phyloP scores from a whole-genome alignment of 2,888 invertebrate species.

The Teleogryllus oceanicus region DNA sequence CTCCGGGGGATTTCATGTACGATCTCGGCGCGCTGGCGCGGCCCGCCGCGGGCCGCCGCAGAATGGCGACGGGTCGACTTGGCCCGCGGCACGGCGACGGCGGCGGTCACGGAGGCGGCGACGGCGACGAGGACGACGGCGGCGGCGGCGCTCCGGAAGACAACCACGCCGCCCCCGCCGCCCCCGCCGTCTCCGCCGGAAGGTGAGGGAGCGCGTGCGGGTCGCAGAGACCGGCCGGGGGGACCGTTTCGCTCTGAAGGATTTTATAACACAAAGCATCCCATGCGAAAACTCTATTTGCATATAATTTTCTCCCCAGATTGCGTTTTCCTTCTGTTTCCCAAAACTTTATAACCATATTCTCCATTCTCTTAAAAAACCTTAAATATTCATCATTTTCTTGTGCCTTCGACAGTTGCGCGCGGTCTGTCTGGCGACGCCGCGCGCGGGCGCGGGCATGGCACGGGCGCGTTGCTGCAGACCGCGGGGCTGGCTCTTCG shows the following conservation, averaged over 20 bases:
- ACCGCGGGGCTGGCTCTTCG: no score
- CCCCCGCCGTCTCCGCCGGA: neutral
- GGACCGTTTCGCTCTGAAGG: slow-evolving; percentile 7
- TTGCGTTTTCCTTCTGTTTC: slow-evolving; percentile 18
- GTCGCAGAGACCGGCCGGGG: neutral
- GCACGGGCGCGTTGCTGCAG: no score
- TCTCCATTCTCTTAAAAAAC: slow-evolving; percentile 18
- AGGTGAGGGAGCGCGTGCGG: slow-evolving; percentile 2
- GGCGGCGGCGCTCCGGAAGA: neutral
- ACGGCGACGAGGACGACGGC: neutral
- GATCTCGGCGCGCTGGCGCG: neutral
- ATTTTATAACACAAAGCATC: slow-evolving; percentile 18
- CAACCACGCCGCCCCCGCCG: neutral
- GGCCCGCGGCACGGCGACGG: no score
- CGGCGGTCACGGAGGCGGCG: neutral
- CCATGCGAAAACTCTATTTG: slow-evolving; percentile 18
- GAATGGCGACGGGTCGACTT: neutral
- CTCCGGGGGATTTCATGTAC: neutral
- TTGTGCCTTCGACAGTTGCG: slow-evolving; percentile 9
- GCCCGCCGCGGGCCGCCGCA: neutral
- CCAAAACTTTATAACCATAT: slow-evolving; percentile 18
- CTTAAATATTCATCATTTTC: slow-evolving; percentile 4
- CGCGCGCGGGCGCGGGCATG: no score
- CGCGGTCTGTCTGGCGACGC: neutral
- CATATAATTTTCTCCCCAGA: slow-evolving; percentile 9